These are phyloP conservation scores for Thecophora atra DNA, from an alignment of 2,888 invertebrate genomes.

Conservation along the genomic window DNA sequence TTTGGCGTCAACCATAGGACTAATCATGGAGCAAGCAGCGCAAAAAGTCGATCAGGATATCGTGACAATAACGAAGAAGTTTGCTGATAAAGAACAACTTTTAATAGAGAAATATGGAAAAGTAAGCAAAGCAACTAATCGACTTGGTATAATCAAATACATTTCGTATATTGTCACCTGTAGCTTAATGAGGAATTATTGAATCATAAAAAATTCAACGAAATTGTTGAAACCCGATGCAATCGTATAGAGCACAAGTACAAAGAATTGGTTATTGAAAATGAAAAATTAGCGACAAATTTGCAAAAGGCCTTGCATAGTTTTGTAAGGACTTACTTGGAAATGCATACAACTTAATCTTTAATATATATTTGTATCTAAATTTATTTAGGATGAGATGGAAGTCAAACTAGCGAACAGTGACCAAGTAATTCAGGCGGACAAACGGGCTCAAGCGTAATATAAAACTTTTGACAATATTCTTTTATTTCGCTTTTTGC, in stretches of 20 bases:
- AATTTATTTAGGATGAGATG: conserved; percentile 64
- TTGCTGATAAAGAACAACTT: conserved; percentile 70
- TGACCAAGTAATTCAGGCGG: conserved; percentile 71
- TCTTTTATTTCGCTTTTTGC: conserved; percentile 7
- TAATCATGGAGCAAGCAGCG: conserved; percentile 70
- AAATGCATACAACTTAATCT: not conserved
- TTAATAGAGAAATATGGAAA: conserved; percentile 68
- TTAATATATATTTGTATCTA: not conserved
- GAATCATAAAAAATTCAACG: conserved; percentile 49
- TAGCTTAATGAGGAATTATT: conserved; percentile 47
- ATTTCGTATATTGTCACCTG: conserved; percentile 1
- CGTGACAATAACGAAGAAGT: conserved; percentile 69
- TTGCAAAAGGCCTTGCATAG: conserved; percentile 52
- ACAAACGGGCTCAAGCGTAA: conserved; percentile 68
- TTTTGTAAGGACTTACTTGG: conserved; percentile 15
- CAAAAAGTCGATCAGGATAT: conserved; percentile 71
- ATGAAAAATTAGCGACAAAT: conserved; percentile 57
- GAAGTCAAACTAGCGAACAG: conserved; percentile 71
- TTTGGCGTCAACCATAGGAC: conserved; percentile 68
- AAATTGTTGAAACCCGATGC: conserved; percentile 61
- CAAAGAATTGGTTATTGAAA: conserved; percentile 52
- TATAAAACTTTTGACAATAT: no score
- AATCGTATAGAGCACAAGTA: conserved; percentile 54
- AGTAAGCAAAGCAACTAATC: conserved; percentile 40
- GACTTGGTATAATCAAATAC: not conserved